A percentile compares a stretch with the other conserved stretches of the same genome.
Evolutionary conservation across 2,113 vertebrate species (phyloP).

Genomic region (Chaetura pelagica): DNA sequence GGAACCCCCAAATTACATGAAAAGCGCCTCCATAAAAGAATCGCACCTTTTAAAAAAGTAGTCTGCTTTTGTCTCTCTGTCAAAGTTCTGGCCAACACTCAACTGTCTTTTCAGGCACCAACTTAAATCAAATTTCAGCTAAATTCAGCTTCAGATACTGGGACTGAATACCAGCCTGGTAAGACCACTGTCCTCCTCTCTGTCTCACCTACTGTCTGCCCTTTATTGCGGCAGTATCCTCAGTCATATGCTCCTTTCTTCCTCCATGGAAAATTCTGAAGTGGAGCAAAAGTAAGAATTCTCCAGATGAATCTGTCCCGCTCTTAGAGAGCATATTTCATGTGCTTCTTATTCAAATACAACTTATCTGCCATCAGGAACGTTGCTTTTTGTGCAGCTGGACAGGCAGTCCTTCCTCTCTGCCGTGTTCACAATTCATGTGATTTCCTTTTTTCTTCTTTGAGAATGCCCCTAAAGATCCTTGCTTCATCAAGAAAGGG

Average conservation of each 20-base stretch:
- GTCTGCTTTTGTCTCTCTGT: background rate
- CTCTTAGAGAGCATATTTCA: background rate
- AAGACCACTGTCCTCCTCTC: background rate
- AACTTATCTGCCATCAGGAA: background rate
- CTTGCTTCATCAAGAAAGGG: background rate
- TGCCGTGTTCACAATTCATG: background rate
- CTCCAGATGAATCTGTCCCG: background rate
- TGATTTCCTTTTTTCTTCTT: background rate
- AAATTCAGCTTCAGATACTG: background rate
- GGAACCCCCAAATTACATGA: background rate
- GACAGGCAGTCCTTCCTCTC: background rate
- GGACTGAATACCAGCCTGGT: background rate
- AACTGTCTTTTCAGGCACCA: background rate
- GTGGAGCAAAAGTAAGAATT: background rate
- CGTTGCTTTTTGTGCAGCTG: background rate
- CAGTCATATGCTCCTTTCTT: background rate
- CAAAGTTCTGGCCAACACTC: background rate
- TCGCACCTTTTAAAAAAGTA: background rate
- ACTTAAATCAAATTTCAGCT: background rate
- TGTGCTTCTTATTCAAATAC: background rate
- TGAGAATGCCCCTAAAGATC: background rate
- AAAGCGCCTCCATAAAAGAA: background rate
- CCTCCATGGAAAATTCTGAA: background rate
- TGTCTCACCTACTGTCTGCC: background rate
- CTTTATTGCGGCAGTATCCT: background rate